These are phyloP conservation scores for Caenorhabditis sulstoni DNA, from an alignment of 2,888 invertebrate genomes.

Conservation along the genomic window DNA sequence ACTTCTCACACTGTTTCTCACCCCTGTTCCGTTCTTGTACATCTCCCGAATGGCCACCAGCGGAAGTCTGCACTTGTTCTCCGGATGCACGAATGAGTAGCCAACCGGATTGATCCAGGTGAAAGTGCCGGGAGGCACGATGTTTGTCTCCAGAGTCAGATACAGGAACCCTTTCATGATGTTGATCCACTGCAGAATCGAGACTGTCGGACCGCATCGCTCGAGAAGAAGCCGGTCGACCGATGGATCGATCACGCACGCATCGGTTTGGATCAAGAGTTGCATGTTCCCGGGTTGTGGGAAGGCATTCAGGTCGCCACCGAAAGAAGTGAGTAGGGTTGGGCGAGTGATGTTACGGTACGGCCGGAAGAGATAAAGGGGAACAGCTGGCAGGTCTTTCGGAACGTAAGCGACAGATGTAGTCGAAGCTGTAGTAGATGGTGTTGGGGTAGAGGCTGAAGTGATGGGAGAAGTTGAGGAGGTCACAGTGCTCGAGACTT, in stretches of 20 bases:
- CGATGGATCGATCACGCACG: conserved; percentile 14
- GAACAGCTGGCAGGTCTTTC: not conserved
- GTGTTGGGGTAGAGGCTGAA: not conserved
- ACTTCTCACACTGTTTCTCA: too few relatives aligned
- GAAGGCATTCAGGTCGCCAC: conserved; percentile 8
- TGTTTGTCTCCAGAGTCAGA: not conserved
- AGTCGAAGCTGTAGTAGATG: not conserved
- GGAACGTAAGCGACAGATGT: not conserved
- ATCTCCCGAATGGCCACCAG: conserved; percentile 19
- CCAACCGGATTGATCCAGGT: conserved; percentile 30
- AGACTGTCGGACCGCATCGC: conserved; percentile 4
- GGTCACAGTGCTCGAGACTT: not conserved
- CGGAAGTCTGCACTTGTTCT: conserved; percentile 16
- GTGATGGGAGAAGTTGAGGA: not conserved
- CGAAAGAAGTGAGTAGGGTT: not conserved
- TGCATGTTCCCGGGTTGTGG: conserved; percentile 15
- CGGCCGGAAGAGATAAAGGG: conserved; percentile 2
- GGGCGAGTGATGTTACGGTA: conserved; percentile 14
- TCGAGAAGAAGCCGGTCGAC: not conserved
- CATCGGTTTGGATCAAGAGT: conserved; percentile 18
- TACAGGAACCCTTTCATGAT: conserved; percentile 15
- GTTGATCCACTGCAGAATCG: conserved; percentile 17
- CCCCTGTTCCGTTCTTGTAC: conserved; percentile 10
- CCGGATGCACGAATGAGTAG: conserved; percentile 9
- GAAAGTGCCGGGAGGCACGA: not conserved